Conservation (phyloP, 2,797 vertebrate species). For the Diceros bicornis region DNA sequence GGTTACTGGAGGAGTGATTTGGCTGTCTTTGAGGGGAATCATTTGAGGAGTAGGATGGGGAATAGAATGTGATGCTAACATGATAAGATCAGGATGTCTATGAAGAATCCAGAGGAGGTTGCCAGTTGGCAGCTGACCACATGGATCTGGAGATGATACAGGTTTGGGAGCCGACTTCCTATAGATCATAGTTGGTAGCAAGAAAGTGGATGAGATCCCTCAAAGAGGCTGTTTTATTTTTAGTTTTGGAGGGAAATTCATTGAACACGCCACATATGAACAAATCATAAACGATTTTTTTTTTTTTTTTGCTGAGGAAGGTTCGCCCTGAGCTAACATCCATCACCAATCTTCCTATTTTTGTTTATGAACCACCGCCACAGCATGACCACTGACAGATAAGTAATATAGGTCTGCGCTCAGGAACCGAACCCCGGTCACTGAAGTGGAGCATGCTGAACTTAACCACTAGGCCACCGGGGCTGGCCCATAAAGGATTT, state of each 20-base stretch:
- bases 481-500: not conserved
- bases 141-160: not conserved
- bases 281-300: not conserved
- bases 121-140: not conserved
- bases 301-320: no score
- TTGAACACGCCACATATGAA: not conserved
- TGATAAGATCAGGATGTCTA: not conserved
- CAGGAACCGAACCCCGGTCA: no score
- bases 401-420: no score
- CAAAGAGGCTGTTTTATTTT: not conserved
- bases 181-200: not conserved
- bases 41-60: rapidly evolving
- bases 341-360: no score
- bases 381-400: no score
- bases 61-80: not conserved
- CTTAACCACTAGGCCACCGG: no score
- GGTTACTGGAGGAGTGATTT: not conserved
- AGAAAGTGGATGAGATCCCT: not conserved
- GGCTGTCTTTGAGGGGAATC: not conserved
- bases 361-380: no score
- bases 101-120: not conserved
- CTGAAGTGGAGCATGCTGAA: no score
- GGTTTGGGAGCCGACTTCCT: not conserved
- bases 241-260: not conserved
- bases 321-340: no score